A percentile compares a stretch with the other conserved stretches of the same genome.
Evolutionary conservation across 37 sponge, comb jelly and placozoan genomes (phyloP).

Genomic region (Theonella swinhoei): DNA sequence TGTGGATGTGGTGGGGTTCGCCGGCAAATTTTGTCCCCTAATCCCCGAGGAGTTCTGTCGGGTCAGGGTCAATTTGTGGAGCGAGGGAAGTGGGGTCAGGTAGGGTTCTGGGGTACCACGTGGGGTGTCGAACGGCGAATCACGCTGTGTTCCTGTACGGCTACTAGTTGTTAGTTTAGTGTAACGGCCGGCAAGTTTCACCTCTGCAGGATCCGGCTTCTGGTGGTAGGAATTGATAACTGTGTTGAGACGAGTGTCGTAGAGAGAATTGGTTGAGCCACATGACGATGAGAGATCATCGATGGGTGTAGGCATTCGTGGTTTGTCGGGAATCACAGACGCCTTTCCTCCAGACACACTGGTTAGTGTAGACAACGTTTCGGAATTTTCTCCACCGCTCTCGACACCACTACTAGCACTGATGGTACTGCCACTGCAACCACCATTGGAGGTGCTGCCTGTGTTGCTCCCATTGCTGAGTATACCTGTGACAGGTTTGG

Average conservation of each 20-base stretch:
- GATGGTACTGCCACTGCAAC: background rate
- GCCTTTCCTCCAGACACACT: background rate
- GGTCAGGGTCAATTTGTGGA: background rate
- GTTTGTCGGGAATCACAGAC: background rate
- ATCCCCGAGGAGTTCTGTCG: slow-evolving; percentile 9
- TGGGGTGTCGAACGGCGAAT: background rate
- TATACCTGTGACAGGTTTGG: background rate
- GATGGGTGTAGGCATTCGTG: background rate
- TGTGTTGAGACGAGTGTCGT: slow-evolving; percentile 9
- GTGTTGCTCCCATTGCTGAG: background rate
- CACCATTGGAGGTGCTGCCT: background rate
- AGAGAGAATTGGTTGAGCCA: background rate
- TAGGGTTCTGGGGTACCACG: background rate
- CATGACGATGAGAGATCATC: background rate
- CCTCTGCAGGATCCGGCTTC: background rate
- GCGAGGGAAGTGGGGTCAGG: background rate
- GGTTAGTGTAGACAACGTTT: background rate
- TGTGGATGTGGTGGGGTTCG: background rate
- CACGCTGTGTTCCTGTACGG: too few relatives aligned
- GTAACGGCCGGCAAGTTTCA: background rate
- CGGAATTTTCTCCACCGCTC: background rate
- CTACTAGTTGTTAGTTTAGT: too few relatives aligned
- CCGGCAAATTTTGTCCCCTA: too few relatives aligned
- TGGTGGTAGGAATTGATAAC: slow-evolving; percentile 17
- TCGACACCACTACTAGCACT: background rate